Conservation (phyloP, 2,888 invertebrate species). For the Dendrolimus houi region DNA sequence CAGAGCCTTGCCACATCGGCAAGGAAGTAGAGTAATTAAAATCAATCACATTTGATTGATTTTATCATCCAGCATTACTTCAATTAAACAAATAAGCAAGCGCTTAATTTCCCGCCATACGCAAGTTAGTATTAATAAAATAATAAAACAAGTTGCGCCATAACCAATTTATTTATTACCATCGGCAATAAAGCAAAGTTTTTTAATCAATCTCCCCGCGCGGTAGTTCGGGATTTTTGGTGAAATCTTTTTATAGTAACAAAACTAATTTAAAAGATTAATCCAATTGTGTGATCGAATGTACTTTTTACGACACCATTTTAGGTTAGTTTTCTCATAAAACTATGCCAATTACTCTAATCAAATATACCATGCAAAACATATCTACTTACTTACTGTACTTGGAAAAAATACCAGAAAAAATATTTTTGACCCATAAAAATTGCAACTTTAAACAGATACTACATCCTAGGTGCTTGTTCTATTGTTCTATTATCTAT, state of each 20-base stretch:
- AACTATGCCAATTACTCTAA: background rate
- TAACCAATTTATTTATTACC: constrained; percentile 3
- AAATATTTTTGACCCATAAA: no score
- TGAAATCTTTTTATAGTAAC: background rate
- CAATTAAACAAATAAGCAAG: no score
- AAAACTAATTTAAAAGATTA: background rate
- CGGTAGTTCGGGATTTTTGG: background rate
- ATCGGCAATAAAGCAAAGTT: constrained; percentile 25
- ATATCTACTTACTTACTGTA: no score
- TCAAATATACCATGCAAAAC: no score
- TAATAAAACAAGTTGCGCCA: background rate
- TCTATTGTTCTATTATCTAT: no score
- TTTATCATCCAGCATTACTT: no score
- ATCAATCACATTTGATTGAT: no score
- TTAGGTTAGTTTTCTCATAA: background rate
- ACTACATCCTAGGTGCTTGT: no score
- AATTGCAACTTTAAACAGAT: no score
- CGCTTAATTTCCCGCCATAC: background rate
- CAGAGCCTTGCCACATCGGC: no score
- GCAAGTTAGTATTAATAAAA: background rate
- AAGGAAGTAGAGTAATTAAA: no score
- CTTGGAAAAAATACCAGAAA: no score
- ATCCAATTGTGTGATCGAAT: background rate
- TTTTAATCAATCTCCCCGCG: constrained; percentile 23
- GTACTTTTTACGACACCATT: background rate